A percentile compares a stretch with the other conserved stretches of the same genome.
Conservation (phyloP, 2,113 vertebrate species). For the Ovibos moschatus region DNA sequence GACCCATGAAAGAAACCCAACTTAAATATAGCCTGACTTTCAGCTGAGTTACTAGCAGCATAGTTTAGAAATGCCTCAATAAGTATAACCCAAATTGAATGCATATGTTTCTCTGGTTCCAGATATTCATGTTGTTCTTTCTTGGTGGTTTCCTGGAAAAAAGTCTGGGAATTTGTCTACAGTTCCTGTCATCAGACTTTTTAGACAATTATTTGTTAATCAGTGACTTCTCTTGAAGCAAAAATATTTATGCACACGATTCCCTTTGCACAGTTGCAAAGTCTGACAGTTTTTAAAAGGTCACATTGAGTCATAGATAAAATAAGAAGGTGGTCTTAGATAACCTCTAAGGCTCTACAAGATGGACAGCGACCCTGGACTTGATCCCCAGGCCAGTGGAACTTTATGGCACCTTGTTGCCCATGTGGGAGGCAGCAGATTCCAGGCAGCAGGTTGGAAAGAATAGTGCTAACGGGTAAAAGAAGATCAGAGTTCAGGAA, state of each 20-base stretch:
- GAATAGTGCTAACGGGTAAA: not conserved
- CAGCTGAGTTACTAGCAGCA: constrained; percentile 53
- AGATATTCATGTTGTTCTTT: constrained; percentile 62
- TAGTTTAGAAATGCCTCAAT: constrained; percentile 68
- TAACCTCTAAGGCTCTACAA: not conserved
- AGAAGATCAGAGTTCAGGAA: not conserved
- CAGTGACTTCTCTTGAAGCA: constrained; percentile 37
- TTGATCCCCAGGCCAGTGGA: not conserved
- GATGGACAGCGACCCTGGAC: not conserved
- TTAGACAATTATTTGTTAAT: constrained; percentile 60
- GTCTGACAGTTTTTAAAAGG: not conserved
- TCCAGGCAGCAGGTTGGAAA: not conserved
- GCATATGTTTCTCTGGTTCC: constrained; percentile 67
- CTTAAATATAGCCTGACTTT: constrained; percentile 71
- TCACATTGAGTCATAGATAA: not conserved
- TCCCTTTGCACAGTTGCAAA: not conserved
- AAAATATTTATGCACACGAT: not conserved
- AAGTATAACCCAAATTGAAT: constrained; percentile 73
- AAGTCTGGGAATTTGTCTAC: constrained; percentile 59
- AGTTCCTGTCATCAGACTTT: constrained; percentile 66
- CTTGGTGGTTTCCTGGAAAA: constrained; percentile 70
- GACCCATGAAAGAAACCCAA: constrained; percentile 69
- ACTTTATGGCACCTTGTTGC: not conserved
- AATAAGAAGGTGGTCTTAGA: not conserved
- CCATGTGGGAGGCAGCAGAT: not conserved